A percentile compares a stretch with the other conserved stretches of the same genome.
Evolutionary conservation across 2,113 vertebrate species (phyloP).

Genomic region (Prochilodus magdalenae): DNA sequence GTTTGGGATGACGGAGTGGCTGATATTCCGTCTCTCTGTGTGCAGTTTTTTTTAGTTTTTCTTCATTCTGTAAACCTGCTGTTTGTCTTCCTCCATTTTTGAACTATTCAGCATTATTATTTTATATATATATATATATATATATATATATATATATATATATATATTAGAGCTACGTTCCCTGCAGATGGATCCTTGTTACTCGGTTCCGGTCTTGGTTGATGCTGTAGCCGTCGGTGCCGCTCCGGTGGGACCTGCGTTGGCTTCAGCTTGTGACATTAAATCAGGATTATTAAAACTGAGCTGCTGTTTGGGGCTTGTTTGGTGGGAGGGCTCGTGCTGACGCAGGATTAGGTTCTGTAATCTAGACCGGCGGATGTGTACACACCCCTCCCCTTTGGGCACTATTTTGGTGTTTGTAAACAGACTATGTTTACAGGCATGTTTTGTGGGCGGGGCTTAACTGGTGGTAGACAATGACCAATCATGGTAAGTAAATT

Average conservation of each 20-base stretch:
- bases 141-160: too few species aligned
- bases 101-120: not conserved
- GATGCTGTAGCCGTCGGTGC: not conserved
- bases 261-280: slow-evolving; percentile 32
- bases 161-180: not conserved
- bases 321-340: too few species aligned
- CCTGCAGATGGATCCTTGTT: not conserved
- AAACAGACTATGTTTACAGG: too few species aligned
- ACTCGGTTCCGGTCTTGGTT: not conserved
- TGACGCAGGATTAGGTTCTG: too few species aligned
- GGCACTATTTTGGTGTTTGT: too few species aligned
- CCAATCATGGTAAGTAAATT: too few species aligned
- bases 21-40: not conserved
- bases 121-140: too few species aligned
- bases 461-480: too few species aligned
- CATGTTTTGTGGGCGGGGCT: too few species aligned
- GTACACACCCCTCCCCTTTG: too few species aligned
- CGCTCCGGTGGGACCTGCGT: not conserved
- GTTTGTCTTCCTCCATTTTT: not conserved
- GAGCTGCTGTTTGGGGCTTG: not conserved
- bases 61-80: not conserved
- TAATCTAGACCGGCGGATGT: too few species aligned
- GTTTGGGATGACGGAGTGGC: too few species aligned
- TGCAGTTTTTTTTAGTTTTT: not conserved
- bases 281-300: slow-evolving; percentile 27